Evolutionary conservation across 2,888 invertebrate species (phyloP), one percentile per base, ranked within the genome.

Genomic region (Dicyrtomina minuta): DNA sequence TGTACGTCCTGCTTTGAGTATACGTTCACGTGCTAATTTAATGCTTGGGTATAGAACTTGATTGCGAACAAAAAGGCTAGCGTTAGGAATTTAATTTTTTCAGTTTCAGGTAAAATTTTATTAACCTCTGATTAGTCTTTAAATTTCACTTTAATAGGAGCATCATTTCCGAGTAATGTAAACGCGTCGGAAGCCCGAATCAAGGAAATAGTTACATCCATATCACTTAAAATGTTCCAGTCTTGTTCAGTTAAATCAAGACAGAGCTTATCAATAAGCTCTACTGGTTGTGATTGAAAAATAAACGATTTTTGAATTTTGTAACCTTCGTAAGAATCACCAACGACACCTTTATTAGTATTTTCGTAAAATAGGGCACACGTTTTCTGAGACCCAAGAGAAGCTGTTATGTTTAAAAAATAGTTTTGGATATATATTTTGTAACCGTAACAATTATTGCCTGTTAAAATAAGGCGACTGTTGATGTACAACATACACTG

Each of bases 31-130:
- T 8, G 74, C 77, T 3, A 77, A 17, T 2, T 73, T 33, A 1
- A 78, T 66, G 22, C 70, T 72, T 1, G 75, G 74, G 58, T 60
- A 74, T 3, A 75, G 24, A 10, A 66, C 55, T 8, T 75, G 72
- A 53, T 75, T 75, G 15, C 76, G 20, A n/a, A 79, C 70, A 68
- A 72, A 72, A 33, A 79, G 61, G 33, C 70, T 69, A 13, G 74
- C 72, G 20, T 76, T 73, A 74, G n/a, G 13, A 79, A 68, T 22
- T 68, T 60, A 0, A 78, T 53, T 70, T 72, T 71, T 10, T 71
- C 68, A 39, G 60, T 49, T 44, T 43, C 13, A 22, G 33, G 8
- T 24, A 44, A 8, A 5, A 33, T 8, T 33, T 5, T 8, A 33
- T 5, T 8, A 5, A 3, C 33, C 8, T 33, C 33, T 3, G 8